Percentiles rank a stretch among this genome's conserved stretches.
phyloP scores from a whole-genome alignment of 2,888 invertebrate species.

The Lottia gigantea region DNA sequence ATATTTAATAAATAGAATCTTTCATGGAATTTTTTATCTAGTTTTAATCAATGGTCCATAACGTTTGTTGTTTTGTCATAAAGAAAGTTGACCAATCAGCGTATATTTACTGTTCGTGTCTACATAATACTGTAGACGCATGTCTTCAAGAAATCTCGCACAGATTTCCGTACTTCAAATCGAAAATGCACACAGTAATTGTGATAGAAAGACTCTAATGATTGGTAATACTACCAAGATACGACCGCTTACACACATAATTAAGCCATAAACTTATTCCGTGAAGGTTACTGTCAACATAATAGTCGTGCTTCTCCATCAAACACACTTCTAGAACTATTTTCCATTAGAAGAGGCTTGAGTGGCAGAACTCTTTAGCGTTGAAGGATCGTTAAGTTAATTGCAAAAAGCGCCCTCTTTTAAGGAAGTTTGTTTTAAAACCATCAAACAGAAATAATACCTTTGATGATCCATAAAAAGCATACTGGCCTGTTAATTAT shows the following conservation, averaged over 20 bases:
- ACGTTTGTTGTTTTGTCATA: too few relatives aligned
- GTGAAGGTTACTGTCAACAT: not conserved
- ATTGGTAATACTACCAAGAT: not conserved
- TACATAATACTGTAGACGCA: not conserved
- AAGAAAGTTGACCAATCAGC: not conserved
- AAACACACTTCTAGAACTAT: slow-evolving; percentile 3
- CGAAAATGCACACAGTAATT: slow-evolving; percentile 4
- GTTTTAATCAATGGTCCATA: too few relatives aligned
- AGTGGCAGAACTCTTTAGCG: slow-evolving; percentile 9
- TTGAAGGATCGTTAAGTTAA: slow-evolving; percentile 5
- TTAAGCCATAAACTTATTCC: not conserved
- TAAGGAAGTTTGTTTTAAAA: slow-evolving; percentile 11
- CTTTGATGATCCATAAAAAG: slow-evolving; percentile 1
- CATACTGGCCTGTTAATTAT: slow-evolving; percentile 6
- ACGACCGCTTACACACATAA: slow-evolving; percentile 7
- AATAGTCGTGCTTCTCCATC: not conserved
- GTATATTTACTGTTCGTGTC: slow-evolving; percentile 1
- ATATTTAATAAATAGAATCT: too few relatives aligned
- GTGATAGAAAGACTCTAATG: not conserved
- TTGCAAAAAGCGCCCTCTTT: slow-evolving; percentile 1
- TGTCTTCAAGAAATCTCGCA: not conserved
- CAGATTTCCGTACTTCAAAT: slow-evolving; percentile 3
- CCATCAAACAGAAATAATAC: slow-evolving; percentile 3
- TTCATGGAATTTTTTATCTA: too few relatives aligned
- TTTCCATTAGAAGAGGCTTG: not conserved